Base-by-base conservation (phyloP, 2,888 invertebrate species). In the Aelia acuminata region DNA sequence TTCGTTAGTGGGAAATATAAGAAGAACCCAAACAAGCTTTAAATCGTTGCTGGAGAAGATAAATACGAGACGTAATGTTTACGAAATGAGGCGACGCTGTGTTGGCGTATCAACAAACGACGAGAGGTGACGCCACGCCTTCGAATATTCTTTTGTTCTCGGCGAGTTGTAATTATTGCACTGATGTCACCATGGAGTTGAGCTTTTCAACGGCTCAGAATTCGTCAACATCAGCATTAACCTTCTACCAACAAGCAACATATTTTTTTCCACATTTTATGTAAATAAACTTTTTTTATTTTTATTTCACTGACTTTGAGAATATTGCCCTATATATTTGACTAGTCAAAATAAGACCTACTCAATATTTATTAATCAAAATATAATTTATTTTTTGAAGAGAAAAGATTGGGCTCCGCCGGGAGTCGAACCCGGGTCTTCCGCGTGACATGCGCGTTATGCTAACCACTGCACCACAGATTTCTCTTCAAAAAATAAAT, bases 71-170 rank as follows among this genome's bases (percentile, higher is more conserved):
- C 1, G 43, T 43, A 2, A n/a, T 80, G 80, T 80, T 80, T 80
- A 80, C 43, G 22, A 43, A 47, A 80, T 80, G 4, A 43, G 80
- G 43, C 43, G 39, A 80, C 43, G 43, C 80, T 80, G 80, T 35
- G 80, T 80, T 39, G 80, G 80, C 80, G 80, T 80, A 47, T 80
- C 80, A 80, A 80, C 80, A 80, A 80, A 80, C 11, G 80, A 47
- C 43, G 80, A n/a, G n/a, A 80, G 80, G 43, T 47, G 80, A 80
- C 39, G 80, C 80, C 39, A 80, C 80, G 80, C 80, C 80, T 43
- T n/a, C 13, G 43, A 70, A 80, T 43, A 80, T 80, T 80, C 80
- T 47, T 80, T 80, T 80, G 80, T 80, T 47, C n/a, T n/a, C 15
- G 7, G 18, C 63, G 31, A 20, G 18, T 70, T 0, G 63, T 70